Percentiles rank a stretch among this genome's conserved stretches.
These are phyloP conservation scores for Physocephala rufipes DNA, from an alignment of 2,888 invertebrate species.

Conservation along the genomic window DNA sequence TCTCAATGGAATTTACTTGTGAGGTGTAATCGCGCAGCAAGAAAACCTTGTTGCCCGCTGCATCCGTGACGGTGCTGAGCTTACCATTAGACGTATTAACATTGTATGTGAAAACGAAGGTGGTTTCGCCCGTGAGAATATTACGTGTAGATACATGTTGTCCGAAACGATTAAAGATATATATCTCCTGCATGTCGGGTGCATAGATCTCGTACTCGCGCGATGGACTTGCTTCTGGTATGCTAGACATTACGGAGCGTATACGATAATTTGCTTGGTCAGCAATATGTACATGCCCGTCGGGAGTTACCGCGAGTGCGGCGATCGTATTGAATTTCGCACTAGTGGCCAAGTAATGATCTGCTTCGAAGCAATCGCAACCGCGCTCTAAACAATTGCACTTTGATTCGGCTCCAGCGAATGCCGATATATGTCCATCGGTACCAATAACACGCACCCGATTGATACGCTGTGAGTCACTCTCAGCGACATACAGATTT, in stretches of 20 bases:
- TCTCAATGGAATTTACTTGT: slow-evolving; percentile 92
- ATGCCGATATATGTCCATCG: slow-evolving; percentile 91
- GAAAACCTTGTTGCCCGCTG: slow-evolving; percentile 90
- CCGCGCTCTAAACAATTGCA: slow-evolving; percentile 92
- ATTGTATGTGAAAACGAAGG: slow-evolving; percentile 94
- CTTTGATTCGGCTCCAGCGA: slow-evolving; percentile 92
- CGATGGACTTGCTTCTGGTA: slow-evolving; percentile 83
- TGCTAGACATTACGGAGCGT: slow-evolving; percentile 87
- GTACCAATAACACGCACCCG: slow-evolving; percentile 90
- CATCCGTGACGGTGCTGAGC: slow-evolving; percentile 91
- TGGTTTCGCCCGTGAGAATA: slow-evolving; percentile 92
- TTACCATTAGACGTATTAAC: slow-evolving; percentile 97
- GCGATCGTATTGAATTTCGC: slow-evolving; percentile 95
- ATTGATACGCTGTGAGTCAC: slow-evolving; percentile 94
- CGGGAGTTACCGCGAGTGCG: slow-evolving; percentile 91
- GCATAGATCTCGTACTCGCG: slow-evolving; percentile 94
- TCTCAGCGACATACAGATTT: slow-evolving; percentile 92
- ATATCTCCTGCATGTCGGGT: slow-evolving; percentile 94
- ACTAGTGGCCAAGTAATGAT: slow-evolving; percentile 89
- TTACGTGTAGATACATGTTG: slow-evolving; percentile 94
- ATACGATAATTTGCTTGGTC: slow-evolving; percentile 93
- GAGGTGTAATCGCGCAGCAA: slow-evolving; percentile 83
- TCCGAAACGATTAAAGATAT: slow-evolving; percentile 92
- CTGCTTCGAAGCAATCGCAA: slow-evolving; percentile 92
- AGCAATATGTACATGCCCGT: slow-evolving; percentile 93